Conservation (phyloP, 2,888 invertebrate genomes). For the Trichogramma evanescens region DNA sequence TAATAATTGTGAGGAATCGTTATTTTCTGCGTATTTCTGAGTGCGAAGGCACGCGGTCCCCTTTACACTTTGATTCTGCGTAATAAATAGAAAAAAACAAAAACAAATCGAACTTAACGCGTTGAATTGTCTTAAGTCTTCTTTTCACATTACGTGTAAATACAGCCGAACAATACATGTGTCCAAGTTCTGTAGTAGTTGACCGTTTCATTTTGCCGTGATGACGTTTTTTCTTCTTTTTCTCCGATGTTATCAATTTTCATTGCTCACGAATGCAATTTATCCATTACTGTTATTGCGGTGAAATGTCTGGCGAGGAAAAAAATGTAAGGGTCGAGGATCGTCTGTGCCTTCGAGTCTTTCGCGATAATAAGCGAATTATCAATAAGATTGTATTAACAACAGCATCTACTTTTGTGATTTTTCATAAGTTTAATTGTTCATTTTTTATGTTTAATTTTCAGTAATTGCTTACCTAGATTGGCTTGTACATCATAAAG, state of each 20-base stretch:
- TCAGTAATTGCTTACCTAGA: conserved; percentile 45
- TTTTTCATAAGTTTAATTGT: conserved; percentile 40
- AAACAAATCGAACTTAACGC: conserved; percentile 36
- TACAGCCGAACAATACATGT: conserved; percentile 37
- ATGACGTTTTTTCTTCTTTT: conserved; percentile 29
- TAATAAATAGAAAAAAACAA: too few species aligned
- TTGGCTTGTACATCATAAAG: conserved; percentile 44
- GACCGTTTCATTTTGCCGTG: conserved; percentile 37
- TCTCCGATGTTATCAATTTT: conserved; percentile 9
- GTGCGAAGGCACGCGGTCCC: conserved; percentile 46
- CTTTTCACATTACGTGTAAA: background rate
- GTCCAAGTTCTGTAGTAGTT: conserved; percentile 40
- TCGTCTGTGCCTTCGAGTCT: conserved; percentile 44
- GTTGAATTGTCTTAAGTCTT: conserved; percentile 31
- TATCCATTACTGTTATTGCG: conserved; percentile 33
- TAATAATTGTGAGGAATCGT: conserved; percentile 15
- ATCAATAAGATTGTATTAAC: conserved; percentile 32
- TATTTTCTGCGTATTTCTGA: conserved; percentile 20
- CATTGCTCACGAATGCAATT: conserved; percentile 4
- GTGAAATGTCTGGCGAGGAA: conserved; percentile 32
- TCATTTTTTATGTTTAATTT: conserved; percentile 40
- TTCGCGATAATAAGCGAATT: conserved; percentile 35
- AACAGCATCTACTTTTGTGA: conserved; percentile 43
- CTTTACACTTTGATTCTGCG: conserved; percentile 36
- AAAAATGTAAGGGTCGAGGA: conserved; percentile 46